phyloP scores from a whole-genome alignment of 2,888 invertebrate species.

The Mesochorus sp. region DNA sequence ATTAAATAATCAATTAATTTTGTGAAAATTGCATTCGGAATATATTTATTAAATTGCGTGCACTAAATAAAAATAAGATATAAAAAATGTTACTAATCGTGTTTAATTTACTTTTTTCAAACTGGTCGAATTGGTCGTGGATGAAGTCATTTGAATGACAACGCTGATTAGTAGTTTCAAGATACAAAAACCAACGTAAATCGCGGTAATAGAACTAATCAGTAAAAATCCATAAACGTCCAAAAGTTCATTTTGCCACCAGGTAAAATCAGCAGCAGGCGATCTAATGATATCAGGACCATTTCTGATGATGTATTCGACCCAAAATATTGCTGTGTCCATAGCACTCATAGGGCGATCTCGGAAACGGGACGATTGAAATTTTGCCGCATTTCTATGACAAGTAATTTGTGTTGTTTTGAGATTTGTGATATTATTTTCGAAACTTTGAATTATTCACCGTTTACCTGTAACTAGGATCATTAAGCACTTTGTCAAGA shows the following conservation, averaged over 20 bases:
- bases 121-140: neutral
- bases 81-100: slow-evolving; percentile 34
- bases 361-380: slow-evolving; percentile 69
- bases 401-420: too few species aligned
- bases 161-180: neutral
- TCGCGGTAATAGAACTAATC: neutral
- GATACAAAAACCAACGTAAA: neutral
- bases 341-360: slow-evolving; percentile 68
- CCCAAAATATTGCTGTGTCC: slow-evolving; percentile 69
- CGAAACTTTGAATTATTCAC: neutral
- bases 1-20: too few species aligned
- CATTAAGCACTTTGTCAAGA: slow-evolving; percentile 77
- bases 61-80: neutral
- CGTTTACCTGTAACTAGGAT: slow-evolving; percentile 77
- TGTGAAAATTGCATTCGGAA: too few species aligned
- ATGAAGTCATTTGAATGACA: neutral
- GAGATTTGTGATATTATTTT: neutral
- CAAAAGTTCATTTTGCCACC: slow-evolving; percentile 68
- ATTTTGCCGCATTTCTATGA: slow-evolving; percentile 71
- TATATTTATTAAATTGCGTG: neutral
- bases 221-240: slow-evolving; percentile 64
- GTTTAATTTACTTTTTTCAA: slow-evolving; percentile 17
- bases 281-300: slow-evolving; percentile 64
- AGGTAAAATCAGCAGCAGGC: slow-evolving; percentile 62
- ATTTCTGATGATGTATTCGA: slow-evolving; percentile 68